These are phyloP conservation scores for Celastrina argiolus DNA, from an alignment of 2,888 invertebrate species.

Conservation along the genomic window DNA sequence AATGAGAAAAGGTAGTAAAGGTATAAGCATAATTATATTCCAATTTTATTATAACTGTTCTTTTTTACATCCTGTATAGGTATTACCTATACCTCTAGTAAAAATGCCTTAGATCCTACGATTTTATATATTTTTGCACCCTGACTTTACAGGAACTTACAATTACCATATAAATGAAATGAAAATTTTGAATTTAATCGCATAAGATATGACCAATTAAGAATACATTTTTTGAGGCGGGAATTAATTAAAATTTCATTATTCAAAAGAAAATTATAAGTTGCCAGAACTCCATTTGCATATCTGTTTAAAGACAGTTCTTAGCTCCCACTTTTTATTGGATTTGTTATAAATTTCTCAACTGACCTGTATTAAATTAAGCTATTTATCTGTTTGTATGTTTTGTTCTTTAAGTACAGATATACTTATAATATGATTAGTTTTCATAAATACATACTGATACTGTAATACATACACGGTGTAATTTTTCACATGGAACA, in stretches of 20 bases:
- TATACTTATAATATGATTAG: too few relatives aligned
- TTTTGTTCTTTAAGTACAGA: too few relatives aligned
- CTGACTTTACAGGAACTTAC: not conserved
- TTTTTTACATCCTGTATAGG: too few relatives aligned
- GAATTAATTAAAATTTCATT: constrained; percentile 41
- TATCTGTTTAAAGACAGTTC: constrained; percentile 36
- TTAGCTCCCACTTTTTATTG: constrained; percentile 30
- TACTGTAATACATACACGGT: too few relatives aligned
- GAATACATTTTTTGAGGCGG: constrained; percentile 34
- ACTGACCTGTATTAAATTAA: constrained; percentile 11
- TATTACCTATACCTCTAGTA: too few relatives aligned
- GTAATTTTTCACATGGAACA: too few relatives aligned
- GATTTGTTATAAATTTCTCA: constrained; percentile 33
- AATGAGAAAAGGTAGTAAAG: too few relatives aligned
- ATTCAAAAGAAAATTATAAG: constrained; percentile 40
- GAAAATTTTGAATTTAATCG: constrained; percentile 13
- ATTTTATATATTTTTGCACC: too few relatives aligned
- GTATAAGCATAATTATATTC: too few relatives aligned
- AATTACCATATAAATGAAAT: constrained; percentile 8
- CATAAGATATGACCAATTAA: constrained; percentile 9
- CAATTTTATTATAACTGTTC: too few relatives aligned
- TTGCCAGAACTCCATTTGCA: constrained; percentile 36
- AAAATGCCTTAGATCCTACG: too few relatives aligned
- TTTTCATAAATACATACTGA: too few relatives aligned
- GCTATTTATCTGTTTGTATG: not conserved